These are phyloP conservation scores for Lophotriccus pileatus DNA, from an alignment of 2,797 vertebrate species.

Conservation along the genomic window DNA sequence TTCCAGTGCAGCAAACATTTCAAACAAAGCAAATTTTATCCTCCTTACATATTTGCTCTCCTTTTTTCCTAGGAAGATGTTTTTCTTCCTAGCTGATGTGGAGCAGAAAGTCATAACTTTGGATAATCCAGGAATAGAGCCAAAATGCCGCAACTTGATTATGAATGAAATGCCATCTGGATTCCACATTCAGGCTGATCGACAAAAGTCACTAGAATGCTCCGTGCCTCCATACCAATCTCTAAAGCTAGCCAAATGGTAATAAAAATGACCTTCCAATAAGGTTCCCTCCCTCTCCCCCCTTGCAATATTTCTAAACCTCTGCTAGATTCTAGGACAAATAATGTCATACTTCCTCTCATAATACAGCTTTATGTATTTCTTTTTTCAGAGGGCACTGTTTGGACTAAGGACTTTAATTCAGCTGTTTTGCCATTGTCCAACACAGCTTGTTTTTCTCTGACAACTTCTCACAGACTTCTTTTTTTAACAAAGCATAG, in stretches of 20 bases:
- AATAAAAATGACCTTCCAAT: slow-evolving; percentile 12
- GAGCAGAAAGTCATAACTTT: not conserved
- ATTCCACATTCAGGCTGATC: not conserved
- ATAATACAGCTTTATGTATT: not conserved
- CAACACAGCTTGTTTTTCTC: not conserved
- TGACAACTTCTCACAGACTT: not conserved
- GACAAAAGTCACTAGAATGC: not conserved
- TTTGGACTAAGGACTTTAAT: not conserved
- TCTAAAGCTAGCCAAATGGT: not conserved
- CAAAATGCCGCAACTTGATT: slow-evolving; percentile 39
- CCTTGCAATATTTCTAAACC: not conserved
- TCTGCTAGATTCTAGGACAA: not conserved
- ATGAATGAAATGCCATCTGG: slow-evolving; percentile 44
- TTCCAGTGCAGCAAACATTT: not conserved
- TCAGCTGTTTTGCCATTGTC: not conserved
- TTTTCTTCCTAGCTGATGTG: not conserved
- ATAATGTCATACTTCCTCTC: not conserved
- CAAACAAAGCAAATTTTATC: not conserved
- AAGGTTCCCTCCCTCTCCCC: fast-evolving
- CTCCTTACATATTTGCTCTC: not conserved
- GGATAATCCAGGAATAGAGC: not conserved
- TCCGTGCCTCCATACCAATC: not conserved
- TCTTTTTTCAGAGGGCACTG: not conserved
- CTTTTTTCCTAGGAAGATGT: not conserved
- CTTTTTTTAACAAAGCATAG: not conserved